Conservation (phyloP, 2,113 vertebrate genomes). For the Coracopsis vasa region DNA sequence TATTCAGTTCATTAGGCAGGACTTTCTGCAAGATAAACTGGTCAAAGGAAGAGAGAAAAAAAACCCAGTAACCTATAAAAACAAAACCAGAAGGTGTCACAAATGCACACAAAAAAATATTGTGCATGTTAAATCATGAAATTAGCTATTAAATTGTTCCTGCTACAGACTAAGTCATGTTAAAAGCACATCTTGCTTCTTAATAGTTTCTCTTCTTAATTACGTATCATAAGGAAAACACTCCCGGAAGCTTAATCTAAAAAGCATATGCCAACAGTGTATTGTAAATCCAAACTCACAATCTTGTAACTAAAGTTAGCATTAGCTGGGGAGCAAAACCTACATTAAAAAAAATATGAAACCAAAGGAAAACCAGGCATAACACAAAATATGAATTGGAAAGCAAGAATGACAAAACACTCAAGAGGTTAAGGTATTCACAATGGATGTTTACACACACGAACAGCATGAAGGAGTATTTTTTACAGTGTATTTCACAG, state of each 20-base stretch:
- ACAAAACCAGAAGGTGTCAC: neutral
- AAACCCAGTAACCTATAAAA: neutral
- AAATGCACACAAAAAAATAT: neutral
- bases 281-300: neutral
- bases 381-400: neutral
- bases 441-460: neutral
- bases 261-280: neutral
- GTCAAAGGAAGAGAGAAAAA: neutral
- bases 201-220: neutral
- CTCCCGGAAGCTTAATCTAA: neutral
- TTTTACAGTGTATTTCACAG: neutral
- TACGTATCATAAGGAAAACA: neutral
- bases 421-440: neutral
- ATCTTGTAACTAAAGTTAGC: neutral
- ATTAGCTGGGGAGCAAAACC: neutral
- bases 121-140: neutral
- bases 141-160: neutral
- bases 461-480: neutral
- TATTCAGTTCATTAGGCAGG: neutral
- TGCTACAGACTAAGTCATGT: neutral
- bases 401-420: neutral
- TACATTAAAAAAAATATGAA: neutral
- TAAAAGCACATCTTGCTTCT: neutral
- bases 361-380: neutral
- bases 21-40: neutral